These are phyloP conservation scores for Helarctos malayanus DNA, from an alignment of 2,797 vertebrate species.

Conservation along the genomic window DNA sequence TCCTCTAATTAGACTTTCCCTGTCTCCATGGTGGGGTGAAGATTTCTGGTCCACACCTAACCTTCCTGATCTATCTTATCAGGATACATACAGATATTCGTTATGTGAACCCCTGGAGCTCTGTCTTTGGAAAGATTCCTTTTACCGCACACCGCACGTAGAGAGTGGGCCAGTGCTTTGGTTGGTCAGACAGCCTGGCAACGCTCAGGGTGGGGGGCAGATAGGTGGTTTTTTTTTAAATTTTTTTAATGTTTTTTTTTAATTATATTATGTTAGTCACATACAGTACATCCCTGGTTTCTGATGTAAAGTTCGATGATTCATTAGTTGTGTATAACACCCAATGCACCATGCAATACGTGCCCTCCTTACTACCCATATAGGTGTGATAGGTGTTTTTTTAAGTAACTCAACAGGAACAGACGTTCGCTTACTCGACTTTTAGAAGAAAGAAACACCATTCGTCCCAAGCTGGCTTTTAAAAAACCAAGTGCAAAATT, in stretches of 20 bases:
- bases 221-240: accelerated
- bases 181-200: not conserved
- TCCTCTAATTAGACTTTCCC: not conserved
- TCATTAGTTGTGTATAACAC: too few species aligned
- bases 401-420: not conserved
- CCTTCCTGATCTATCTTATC: not conserved
- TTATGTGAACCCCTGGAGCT: not conserved
- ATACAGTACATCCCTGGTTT: too few species aligned
- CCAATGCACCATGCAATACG: too few species aligned
- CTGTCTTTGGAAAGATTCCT: not conserved
- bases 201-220: not conserved
- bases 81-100: not conserved
- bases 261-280: too few species aligned
- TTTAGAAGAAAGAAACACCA: not conserved
- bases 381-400: not conserved
- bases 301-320: too few species aligned
- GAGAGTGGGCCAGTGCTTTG: not conserved
- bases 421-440: not conserved
- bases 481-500: not conserved
- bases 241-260: too few species aligned
- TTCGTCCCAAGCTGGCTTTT: not conserved
- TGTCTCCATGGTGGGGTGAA: not conserved
- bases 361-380: too few species aligned
- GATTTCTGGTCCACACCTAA: not conserved
- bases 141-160: accelerated